Evolutionary conservation across 1,140 invertebrate species (phyloP).

Genomic region (Monomorium pharaonis): DNA sequence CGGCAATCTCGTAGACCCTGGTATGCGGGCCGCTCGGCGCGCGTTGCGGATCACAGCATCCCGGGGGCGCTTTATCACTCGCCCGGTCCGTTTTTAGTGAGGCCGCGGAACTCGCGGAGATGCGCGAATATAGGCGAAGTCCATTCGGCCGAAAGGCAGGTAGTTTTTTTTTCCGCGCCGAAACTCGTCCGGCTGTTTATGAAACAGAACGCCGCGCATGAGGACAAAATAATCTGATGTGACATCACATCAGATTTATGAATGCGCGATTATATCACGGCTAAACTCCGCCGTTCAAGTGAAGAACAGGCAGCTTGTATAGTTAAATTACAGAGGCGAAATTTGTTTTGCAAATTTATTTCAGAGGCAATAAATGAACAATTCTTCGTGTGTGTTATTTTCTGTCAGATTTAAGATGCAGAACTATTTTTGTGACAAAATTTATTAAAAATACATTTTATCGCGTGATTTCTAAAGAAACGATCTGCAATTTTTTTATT

Average conservation of each 20-base stretch:
- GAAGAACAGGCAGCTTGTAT: too few species aligned
- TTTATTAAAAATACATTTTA: too few species aligned
- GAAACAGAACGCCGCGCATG: neutral
- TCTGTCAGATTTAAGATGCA: too few species aligned
- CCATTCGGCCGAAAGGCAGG: neutral
- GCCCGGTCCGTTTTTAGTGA: neutral
- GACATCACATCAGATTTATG: neutral
- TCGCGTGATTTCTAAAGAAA: too few species aligned
- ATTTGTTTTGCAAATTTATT: too few species aligned
- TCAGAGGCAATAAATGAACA: too few species aligned
- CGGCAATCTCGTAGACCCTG: conserved; percentile 49
- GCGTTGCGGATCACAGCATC: conserved; percentile 26
- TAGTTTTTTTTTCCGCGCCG: neutral
- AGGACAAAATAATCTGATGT: neutral
- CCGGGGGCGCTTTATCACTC: conserved; percentile 24
- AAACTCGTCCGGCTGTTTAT: neutral
- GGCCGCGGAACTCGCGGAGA: too few species aligned
- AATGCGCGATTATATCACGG: neutral
- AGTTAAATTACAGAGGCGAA: too few species aligned
- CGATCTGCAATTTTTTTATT: too few species aligned
- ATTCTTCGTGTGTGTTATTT: too few species aligned
- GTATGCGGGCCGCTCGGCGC: conserved; percentile 2
- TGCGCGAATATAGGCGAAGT: neutral
- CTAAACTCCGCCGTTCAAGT: neutral
- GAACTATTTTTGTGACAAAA: too few species aligned